A percentile compares a stretch with the other conserved stretches of the same genome.
These are phyloP conservation scores for Creontiades dilutus DNA, from an alignment of 2,888 invertebrate species.

Conservation along the genomic window DNA sequence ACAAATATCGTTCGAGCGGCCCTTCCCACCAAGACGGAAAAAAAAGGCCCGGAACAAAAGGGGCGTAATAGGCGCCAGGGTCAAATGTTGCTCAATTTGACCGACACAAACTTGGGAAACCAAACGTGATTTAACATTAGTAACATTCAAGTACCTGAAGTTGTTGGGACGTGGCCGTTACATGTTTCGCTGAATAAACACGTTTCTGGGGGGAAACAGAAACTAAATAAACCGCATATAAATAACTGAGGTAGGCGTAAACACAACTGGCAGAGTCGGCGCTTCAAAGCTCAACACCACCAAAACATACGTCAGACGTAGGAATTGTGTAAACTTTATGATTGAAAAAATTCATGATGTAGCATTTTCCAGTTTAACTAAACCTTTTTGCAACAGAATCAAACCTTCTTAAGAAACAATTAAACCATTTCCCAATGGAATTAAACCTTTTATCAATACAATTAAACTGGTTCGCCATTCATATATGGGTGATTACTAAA, in stretches of 20 bases:
- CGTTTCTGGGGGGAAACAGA: not conserved
- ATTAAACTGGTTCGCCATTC: too few relatives aligned
- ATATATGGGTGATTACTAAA: too few relatives aligned
- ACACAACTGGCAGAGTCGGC: not conserved
- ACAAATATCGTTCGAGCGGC: constrained; percentile 22
- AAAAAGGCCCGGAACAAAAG: constrained; percentile 9
- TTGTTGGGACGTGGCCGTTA: too few relatives aligned
- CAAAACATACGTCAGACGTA: not conserved
- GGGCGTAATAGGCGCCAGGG: constrained; percentile 41
- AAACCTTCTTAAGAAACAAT: too few relatives aligned
- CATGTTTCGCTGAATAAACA: too few relatives aligned
- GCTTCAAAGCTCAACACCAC: not conserved
- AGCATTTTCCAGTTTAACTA: too few relatives aligned
- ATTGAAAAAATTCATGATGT: too few relatives aligned
- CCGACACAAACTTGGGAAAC: not conserved
- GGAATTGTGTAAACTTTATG: too few relatives aligned
- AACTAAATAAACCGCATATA: not conserved
- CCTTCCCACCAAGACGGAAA: not conserved
- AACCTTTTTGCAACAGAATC: too few relatives aligned
- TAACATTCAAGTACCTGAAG: too few relatives aligned
- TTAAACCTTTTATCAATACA: too few relatives aligned
- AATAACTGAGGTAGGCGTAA: not conserved
- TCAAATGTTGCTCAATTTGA: constrained; percentile 26
- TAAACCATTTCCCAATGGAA: too few relatives aligned
- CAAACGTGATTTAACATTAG: not conserved